Conservation (phyloP, 2,797 vertebrate species). For the Siniperca scherzeri region DNA sequence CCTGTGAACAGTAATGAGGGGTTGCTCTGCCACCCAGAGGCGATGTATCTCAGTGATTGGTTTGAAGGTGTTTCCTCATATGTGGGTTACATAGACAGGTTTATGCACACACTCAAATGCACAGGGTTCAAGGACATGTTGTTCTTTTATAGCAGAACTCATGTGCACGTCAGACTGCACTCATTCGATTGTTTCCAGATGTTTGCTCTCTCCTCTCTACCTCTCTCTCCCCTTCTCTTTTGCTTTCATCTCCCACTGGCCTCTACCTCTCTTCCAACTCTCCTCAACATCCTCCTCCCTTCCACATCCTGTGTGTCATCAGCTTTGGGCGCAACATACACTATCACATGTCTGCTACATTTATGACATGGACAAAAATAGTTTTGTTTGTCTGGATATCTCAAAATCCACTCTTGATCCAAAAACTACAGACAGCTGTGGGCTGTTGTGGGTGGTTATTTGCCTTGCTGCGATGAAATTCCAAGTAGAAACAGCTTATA, state of each 20-base stretch:
- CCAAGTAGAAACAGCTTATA: slow-evolving; percentile 2
- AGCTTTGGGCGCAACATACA: slow-evolving; percentile 18
- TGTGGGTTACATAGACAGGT: slow-evolving; percentile 39
- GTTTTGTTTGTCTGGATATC: slow-evolving; percentile 44
- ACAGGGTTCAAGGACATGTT: slow-evolving; percentile 77
- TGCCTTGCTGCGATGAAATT: slow-evolving; percentile 7
- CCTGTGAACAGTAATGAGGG: neutral
- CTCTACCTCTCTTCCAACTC: slow-evolving; percentile 50
- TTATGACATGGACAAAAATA: slow-evolving; percentile 38
- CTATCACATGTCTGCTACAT: slow-evolving; percentile 38
- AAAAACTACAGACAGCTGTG: slow-evolving; percentile 1
- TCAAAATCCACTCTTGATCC: slow-evolving; percentile 8
- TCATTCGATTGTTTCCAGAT: slow-evolving; percentile 85
- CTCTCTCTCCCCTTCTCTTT: slow-evolving; percentile 38
- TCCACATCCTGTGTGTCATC: slow-evolving; percentile 57
- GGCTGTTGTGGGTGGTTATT: neutral
- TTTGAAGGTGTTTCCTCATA: slow-evolving; percentile 9
- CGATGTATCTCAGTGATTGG: neutral
- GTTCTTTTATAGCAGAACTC: slow-evolving; percentile 80
- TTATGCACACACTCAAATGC: slow-evolving; percentile 29
- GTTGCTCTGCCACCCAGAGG: neutral
- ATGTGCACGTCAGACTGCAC: slow-evolving; percentile 74
- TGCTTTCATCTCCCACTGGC: slow-evolving; percentile 69
- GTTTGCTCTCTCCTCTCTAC: slow-evolving; percentile 61
- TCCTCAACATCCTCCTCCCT: slow-evolving; percentile 56